Base-by-base conservation (phyloP, 2,888 invertebrate genomes). In the Brenthis daphne region DNA sequence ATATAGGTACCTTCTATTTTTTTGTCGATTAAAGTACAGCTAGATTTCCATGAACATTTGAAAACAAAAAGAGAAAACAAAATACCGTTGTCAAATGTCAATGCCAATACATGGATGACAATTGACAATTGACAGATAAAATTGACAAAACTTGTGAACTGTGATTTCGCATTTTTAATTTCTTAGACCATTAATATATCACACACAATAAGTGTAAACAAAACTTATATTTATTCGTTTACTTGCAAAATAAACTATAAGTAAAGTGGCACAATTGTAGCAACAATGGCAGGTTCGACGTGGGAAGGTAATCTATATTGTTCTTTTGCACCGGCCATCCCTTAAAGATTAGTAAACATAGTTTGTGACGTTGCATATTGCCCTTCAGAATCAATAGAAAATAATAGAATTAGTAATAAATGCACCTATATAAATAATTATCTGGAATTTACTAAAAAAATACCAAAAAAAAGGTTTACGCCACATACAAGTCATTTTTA, bases 231-330 rank as follows among this genome's bases (percentile, higher is more conserved):
- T 29, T 50, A 11, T 29, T 24, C 47, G 24, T 60, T 16, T 60
- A n/a, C 50, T 50, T 50, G 11, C n/a, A n/a, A 50, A 8, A 50
- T 0, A 12, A n/a, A 47, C 6, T 14, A 6, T 6, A 33, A 37
- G 13, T 53, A 53, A 12, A 57, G 13, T 55, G 12, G 16, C 37
- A 37, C 3, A 5, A 5, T 65, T 48, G 13, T 88, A 86, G 75
- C 84, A 67, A 73, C 82, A 47, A 77, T 84, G 72, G 73, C 81
- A 54, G 81, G 85, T 8, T 78, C 84, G 24, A 85, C 88, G 14
- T 89, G 89, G 88, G 89, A 89, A 86, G 89, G 89, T 89, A 69
- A 64, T 43, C 79, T 72, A 66, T 54, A 65, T 48, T 54, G 58
- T 54, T 24, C 54, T 56, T 14, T 33, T 50, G 20, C 43, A 43